Evolutionary conservation across 1,140 invertebrate species (phyloP), one percentile per base, ranked within the genome.

Genomic region (Idris sp.): DNA sequence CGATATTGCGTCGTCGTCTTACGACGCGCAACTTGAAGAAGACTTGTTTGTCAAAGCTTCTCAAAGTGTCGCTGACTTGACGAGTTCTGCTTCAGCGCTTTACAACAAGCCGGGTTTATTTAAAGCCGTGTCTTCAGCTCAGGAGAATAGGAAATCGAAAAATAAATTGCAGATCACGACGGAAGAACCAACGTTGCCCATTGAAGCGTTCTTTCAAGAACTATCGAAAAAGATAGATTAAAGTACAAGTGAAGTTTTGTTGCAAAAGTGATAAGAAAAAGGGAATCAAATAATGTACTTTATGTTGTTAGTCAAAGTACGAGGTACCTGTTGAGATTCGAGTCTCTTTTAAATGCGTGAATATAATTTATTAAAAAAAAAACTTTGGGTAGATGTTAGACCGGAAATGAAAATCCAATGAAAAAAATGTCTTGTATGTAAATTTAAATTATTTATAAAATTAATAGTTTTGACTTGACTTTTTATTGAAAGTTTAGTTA

Each of bases 121-220:
- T 71, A 88, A 88, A 61, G 81, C 85, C 0, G 80, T 88, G 0
- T 85, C 86, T 0, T 81, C 85, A 0, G 49, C 65, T 0, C 59
- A 74, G 10, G 83, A 84, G 13, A 84, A 78, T 54, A 79, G 79
- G 2, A 56, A 79, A 2, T 79, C 81, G 0, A 72, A 83, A 13
- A 58, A 79, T 0, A 81, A 85, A 41, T 84, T 88, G 14, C 83
- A 84, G 46, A 82, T 88, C 9, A 80, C 83, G 2, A 87, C 88
- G 0, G 88, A 89, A n/a, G 86, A 89, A 53, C 86, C 88, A 0
- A 88, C 88, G n/a, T 56, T 89, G 5, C 89, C 89, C 0, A 88
- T 89, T 35, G 89, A 89, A 76, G 88, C 88, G 0, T 89, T 89
- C 74, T 89, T 89, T 56, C 87, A 88, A 15, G 83, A 86, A 25